phyloP scores from a whole-genome alignment of 1,140 invertebrate species.

The Pogonus chalceus region DNA sequence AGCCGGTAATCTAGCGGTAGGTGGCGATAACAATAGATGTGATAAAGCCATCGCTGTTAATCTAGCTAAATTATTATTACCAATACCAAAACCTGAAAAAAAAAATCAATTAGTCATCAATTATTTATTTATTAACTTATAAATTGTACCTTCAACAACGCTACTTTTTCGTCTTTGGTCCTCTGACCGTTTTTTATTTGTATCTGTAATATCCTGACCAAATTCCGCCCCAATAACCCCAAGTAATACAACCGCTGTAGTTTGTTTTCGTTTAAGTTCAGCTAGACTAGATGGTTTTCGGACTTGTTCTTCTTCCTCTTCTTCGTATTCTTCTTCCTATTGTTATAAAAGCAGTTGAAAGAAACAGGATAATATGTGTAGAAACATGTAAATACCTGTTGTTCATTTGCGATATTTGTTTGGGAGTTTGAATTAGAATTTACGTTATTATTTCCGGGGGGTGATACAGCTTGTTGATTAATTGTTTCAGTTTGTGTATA shows the following conservation, averaged over 20 bases:
- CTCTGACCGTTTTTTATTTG: slow-evolving; percentile 41
- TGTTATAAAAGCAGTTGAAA: slow-evolving; percentile 15
- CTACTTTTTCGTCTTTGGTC: slow-evolving; percentile 61
- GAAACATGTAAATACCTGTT: neutral
- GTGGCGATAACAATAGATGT: slow-evolving; percentile 83
- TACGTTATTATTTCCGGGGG: slow-evolving; percentile 28
- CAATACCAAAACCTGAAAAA: slow-evolving; percentile 41
- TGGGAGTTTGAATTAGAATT: slow-evolving; percentile 31
- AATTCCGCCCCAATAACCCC: slow-evolving; percentile 98
- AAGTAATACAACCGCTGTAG: slow-evolving; percentile 90
- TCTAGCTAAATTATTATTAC: slow-evolving; percentile 83
- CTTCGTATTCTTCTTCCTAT: slow-evolving; percentile 69
- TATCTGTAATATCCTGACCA: slow-evolving; percentile 76
- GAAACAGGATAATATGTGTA: neutral
- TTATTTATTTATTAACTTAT: neutral
- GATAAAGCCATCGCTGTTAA: slow-evolving; percentile 89
- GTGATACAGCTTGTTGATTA: slow-evolving; percentile 40
- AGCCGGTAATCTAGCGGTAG: slow-evolving; percentile 67
- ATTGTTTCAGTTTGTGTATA: slow-evolving; percentile 67
- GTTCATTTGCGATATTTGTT: neutral
- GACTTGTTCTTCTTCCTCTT: slow-evolving; percentile 69
- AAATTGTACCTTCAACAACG: slow-evolving; percentile 62
- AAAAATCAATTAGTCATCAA: neutral
- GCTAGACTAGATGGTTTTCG: slow-evolving; percentile 73
- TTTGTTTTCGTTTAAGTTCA: slow-evolving; percentile 89